Evolutionary conservation across 2,113 vertebrate genomes (phyloP).

Genomic region (Brienomyrus brachyistius): DNA sequence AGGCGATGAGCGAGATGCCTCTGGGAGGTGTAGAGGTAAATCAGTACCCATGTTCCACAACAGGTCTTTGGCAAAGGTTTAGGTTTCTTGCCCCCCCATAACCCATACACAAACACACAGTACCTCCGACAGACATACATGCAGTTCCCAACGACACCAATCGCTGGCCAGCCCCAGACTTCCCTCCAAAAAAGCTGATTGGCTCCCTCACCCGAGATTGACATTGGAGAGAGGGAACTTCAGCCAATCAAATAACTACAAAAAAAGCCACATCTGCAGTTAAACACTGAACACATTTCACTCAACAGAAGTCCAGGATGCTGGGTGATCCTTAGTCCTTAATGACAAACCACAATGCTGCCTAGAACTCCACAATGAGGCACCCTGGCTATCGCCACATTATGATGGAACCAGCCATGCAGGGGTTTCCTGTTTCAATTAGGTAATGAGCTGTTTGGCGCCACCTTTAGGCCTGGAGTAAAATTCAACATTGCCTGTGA

Average conservation of each 20-base stretch:
- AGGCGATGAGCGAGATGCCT: background rate
- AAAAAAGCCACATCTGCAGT: background rate
- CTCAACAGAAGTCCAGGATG: background rate
- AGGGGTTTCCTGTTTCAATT: background rate
- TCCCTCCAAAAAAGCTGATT: background rate
- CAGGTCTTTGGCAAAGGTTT: conserved; percentile 15
- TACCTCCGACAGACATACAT: background rate
- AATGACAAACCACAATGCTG: background rate
- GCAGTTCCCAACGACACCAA: background rate
- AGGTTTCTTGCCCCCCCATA: background rate
- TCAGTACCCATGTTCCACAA: conserved; percentile 16
- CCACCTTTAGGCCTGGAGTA: background rate
- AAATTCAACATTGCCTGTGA: background rate
- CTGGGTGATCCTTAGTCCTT: background rate
- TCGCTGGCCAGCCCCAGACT: background rate
- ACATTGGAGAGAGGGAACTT: background rate
- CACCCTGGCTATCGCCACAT: background rate
- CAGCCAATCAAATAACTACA: no score
- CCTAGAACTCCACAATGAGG: background rate
- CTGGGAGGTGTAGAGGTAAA: background rate
- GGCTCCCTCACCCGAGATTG: background rate
- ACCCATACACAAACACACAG: background rate
- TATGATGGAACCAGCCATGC: background rate
- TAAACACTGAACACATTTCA: background rate
- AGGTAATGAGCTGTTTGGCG: background rate